Conservation (phyloP, 2,888 invertebrate species). For the Crepidodera aurea region DNA sequence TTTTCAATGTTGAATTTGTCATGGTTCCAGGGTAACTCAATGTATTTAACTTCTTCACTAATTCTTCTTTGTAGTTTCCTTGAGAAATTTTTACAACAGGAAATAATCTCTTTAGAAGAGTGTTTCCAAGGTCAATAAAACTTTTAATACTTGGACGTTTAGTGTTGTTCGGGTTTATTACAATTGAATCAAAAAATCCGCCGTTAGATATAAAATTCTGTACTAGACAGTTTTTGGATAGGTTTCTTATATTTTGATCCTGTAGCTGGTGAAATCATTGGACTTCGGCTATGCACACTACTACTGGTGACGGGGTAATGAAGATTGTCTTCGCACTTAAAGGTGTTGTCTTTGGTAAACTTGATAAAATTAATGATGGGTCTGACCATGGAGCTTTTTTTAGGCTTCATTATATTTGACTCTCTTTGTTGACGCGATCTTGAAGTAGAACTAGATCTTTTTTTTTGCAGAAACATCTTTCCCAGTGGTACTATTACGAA, state of each 20-base stretch:
- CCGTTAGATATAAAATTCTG: conserved; percentile 26
- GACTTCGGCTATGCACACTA: no score
- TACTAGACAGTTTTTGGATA: conserved; percentile 35
- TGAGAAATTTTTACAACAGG: conserved; percentile 7
- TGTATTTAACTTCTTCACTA: conserved; percentile 11
- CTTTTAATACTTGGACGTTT: conserved; percentile 24
- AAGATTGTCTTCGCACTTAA: no score
- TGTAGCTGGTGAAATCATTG: conserved; percentile 20
- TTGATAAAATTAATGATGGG: no score
- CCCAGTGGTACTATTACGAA: no score
- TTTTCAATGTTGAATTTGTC: conserved; percentile 18
- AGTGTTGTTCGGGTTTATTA: conserved; percentile 19
- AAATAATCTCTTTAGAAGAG: conserved; percentile 14
- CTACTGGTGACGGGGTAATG: no score
- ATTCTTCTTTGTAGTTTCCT: conserved; percentile 25
- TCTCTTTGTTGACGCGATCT: no score
- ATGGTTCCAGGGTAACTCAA: conserved; percentile 25
- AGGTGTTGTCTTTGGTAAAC: no score
- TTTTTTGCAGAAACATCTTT: no score
- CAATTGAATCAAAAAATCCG: conserved; percentile 17
- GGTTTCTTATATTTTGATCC: conserved; percentile 27
- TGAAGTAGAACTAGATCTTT: no score
- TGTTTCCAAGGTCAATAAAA: conserved; percentile 12
- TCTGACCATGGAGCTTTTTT: no score
- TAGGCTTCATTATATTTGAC: no score